A percentile compares a stretch with the other conserved stretches of the same genome.
Conservation (phyloP, 2,113 vertebrate species). For the Microtus montanus region DNA sequence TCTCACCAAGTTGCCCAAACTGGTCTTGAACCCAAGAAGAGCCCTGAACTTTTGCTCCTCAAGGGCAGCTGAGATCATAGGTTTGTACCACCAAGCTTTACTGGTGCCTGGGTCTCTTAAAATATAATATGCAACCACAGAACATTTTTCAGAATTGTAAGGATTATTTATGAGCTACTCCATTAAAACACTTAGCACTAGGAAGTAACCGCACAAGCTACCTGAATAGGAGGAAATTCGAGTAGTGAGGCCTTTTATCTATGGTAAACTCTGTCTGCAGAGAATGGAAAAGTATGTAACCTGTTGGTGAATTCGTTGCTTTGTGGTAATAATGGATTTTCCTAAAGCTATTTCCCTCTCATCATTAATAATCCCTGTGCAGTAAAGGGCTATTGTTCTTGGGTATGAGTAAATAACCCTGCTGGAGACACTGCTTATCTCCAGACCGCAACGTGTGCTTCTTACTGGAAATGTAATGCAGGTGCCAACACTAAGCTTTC, state of each 20-base stretch:
- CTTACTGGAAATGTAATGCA: slow-evolving; percentile 69
- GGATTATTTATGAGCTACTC: slow-evolving; percentile 23
- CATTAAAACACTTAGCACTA: slow-evolving; percentile 15
- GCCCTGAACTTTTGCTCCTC: neutral
- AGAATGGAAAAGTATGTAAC: neutral
- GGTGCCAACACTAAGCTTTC: slow-evolving; percentile 64
- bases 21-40: neutral
- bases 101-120: neutral
- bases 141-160: slow-evolving; percentile 3
- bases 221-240: slow-evolving; percentile 46
- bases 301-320: slow-evolving; percentile 47
- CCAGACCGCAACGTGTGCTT: slow-evolving; percentile 56
- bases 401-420: slow-evolving; percentile 57
- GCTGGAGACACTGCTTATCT: slow-evolving; percentile 64
- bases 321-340: slow-evolving; percentile 70
- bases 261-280: neutral
- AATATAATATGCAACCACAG: neutral
- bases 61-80: neutral
- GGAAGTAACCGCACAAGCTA: slow-evolving; percentile 20
- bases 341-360: slow-evolving; percentile 74
- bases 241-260: slow-evolving; percentile 34
- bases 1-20: neutral
- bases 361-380: slow-evolving; percentile 65
- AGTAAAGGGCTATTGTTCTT: slow-evolving; percentile 75
- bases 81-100: neutral